Percentiles rank a stretch among this genome's conserved stretches.
These are phyloP conservation scores for Napeogenes inachia DNA, from an alignment of 2,888 invertebrate species.

Conservation along the genomic window DNA sequence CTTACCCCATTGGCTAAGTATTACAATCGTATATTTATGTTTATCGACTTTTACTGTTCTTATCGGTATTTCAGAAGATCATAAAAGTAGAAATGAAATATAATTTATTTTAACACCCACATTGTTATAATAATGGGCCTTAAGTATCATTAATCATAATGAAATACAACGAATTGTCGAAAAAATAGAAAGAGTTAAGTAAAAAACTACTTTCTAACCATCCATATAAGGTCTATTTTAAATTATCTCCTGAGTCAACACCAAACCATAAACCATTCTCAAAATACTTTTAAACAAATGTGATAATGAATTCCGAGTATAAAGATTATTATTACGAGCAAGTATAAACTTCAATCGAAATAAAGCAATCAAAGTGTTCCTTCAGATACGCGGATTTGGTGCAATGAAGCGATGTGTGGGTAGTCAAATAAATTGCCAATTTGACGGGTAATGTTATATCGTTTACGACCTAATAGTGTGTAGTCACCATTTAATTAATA, in stretches of 20 bases:
- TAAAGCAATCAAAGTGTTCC: constrained; percentile 1
- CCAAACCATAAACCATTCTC: too few species aligned
- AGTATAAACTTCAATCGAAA: neutral
- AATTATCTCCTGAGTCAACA: neutral
- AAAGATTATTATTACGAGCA: neutral
- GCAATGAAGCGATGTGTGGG: neutral
- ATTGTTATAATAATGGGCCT: neutral
- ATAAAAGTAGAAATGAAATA: too few species aligned
- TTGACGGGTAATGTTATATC: constrained; percentile 1
- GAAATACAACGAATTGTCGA: neutral
- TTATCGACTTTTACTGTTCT: too few species aligned
- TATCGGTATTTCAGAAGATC: too few species aligned
- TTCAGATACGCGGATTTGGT: constrained; percentile 1
- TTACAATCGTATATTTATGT: too few species aligned
- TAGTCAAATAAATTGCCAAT: constrained; percentile 7
- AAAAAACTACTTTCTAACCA: neutral
- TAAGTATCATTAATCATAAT: neutral
- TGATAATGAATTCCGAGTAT: neutral
- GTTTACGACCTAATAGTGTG: neutral
- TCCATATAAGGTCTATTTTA: neutral
- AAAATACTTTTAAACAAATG: too few species aligned
- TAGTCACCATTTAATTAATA: neutral
- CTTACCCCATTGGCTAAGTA: constrained; percentile 1
- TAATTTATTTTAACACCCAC: neutral
- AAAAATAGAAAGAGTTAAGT: neutral